Evolutionary conservation across 2,888 invertebrate species (phyloP), one percentile per base, ranked within the genome.

Genomic region (Parochlus steinenii): DNA sequence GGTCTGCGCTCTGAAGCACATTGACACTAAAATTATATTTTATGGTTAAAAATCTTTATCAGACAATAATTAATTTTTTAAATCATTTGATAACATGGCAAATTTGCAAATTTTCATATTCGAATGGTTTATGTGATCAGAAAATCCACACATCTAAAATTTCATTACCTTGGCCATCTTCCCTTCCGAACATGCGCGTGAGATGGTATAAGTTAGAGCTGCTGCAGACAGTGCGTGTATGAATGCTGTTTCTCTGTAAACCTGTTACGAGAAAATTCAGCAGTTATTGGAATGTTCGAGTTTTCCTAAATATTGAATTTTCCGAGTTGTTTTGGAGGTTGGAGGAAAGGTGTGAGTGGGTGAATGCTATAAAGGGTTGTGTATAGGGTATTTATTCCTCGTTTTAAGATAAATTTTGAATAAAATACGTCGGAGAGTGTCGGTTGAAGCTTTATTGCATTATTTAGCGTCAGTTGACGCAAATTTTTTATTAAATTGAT

Each of bases 201-300:
- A 74, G 5, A 78, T 67, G 0, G 74, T 65, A 48, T 74, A 76
- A 15, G 75, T 71, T 42, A 82, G 63, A 1, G 80, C 77, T 0
- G 81, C 79, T 0, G 79, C 71, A 1, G 74, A 64, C 28, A 77
- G 51, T 0, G 80, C 74, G 43, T 77, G 68, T 30, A 81, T 63
- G 43, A 80, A 74, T 0, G 79, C 77, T 3, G 79, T 73, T 52
- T 77, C 77, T 42, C 74, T 60, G 44, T 72, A 77, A 34, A 75
- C 62, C 57, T 65, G 52, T 38, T 51, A 52, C 43, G 57, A 56
- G 39, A 52, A 22, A n/a, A 27, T 20, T 30, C 29, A 24, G 34
- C 24, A 36, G 29, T 36, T 36, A 36, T 36, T 36, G 36, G 36
- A 36, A 36, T 36, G 24, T 30, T 35, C 14, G 17, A 33, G 22